Evolutionary conservation across 1,140 invertebrate species (phyloP), one percentile per base, ranked within the genome.

Genomic region (Melanaphis sacchari): DNA sequence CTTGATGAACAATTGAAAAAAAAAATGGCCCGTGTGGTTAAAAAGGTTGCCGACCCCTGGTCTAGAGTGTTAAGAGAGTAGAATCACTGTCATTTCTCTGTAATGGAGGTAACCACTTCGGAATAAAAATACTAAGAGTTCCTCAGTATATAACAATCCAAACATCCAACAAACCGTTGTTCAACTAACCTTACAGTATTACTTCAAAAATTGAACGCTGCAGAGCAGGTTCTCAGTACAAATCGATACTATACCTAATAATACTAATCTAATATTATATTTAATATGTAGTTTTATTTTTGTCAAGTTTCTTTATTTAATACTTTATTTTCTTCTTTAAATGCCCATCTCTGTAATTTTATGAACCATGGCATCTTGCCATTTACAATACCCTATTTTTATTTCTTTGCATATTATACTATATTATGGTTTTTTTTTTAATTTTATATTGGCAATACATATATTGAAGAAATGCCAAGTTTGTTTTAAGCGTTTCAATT

Each of bases 311-410:
- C 18, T 8, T 26, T 31, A 46, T 31, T 43, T 88, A 21, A 49
- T 87, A 46, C n/a, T 46, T 38, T 0, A 8, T 87, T 88, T 88
- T 87, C n/a, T 76, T 76, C 59, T 76, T 88, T 88, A 88, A 88
- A 88, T 46, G 85, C 43, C 85, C n/a, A 36, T 88, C 85, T 88
- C 43, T 21, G 85, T 49, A 46, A 46, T 88, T 90, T 90, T 90
- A 18, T 36, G 31, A 52, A 40, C 36, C 38, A 82, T 92, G 91
- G 91, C 66, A 92, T 82, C 41, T 52, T 82, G 91, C 91, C 91
- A 92, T 81, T 82, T 38, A 49, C 66, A 84, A 76, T 92, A 92
- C 41, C 66, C 59, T 92, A 82, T 92, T 92, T 92, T 92, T 89
- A 89, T 89, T 89, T 52, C 36, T 89, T 89, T 40, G 21, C 88